Evolutionary conservation across 2,888 invertebrate genomes (phyloP).

Genomic region (Ashinkailepas kermadecensis): DNA sequence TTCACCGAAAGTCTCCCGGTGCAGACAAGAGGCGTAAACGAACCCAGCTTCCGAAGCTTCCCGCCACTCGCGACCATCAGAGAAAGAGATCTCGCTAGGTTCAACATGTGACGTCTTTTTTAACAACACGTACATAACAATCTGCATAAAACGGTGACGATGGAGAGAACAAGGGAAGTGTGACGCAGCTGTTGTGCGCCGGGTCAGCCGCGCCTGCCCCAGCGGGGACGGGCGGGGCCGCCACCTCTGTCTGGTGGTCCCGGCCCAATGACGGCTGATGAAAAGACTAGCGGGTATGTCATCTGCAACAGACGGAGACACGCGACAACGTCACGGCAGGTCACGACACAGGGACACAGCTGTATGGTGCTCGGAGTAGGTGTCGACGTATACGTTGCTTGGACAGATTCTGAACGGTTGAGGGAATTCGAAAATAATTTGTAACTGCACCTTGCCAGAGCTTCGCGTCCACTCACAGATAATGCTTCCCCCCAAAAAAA

Average conservation of each 20-base stretch:
- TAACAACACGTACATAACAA: neutral
- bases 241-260: neutral
- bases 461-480: too few relatives aligned
- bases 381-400: too few relatives aligned
- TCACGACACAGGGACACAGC: too few relatives aligned
- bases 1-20: too few relatives aligned
- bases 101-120: neutral
- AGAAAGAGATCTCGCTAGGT: neutral
- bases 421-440: too few relatives aligned
- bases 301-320: neutral
- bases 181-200: neutral
- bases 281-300: neutral
- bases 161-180: neutral
- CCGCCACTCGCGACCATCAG: too few relatives aligned
- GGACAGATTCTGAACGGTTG: too few relatives aligned
- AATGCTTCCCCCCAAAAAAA: too few relatives aligned
- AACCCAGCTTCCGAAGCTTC: too few relatives aligned
- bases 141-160: neutral
- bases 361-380: too few relatives aligned
- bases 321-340: neutral
- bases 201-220: neutral
- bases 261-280: neutral
- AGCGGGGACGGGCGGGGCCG: neutral
- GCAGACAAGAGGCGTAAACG: too few relatives aligned
- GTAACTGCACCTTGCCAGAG: too few relatives aligned